Base-by-base conservation (phyloP, 2,888 invertebrate genomes). In the Pardosa pseudoannulata region DNA sequence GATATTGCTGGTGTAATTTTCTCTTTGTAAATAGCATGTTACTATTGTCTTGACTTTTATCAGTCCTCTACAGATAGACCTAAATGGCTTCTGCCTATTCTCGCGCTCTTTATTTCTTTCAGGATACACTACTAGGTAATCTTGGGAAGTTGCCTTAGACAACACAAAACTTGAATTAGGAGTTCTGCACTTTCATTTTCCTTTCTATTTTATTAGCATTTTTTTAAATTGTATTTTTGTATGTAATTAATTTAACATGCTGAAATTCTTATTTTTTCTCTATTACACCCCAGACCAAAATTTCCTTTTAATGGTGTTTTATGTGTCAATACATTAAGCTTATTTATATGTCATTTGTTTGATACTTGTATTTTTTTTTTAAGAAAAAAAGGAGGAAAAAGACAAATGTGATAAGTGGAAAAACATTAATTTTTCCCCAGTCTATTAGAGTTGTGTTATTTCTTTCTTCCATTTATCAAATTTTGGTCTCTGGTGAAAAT, bases 1-100 rank as follows among this genome's bases (percentile, higher is more conserved):
- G 81, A 67, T 87, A 32, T 32, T 39, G 46, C 80, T 79, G 79
- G 79, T 76, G 71, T 80, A 80, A 87, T 80, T 79, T 87, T 50
- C 80, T 80, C 87, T 87, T 39, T 87, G 87, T 87, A 87, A 80
- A 87, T 87, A 87, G 79, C 72, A 76, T 76, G 75, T 76, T 87
- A 87, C 80, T 65, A 87, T 78, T 75, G 41, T 87, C 68, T 87
- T 56, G 29, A 79, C 68, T 62, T 86, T 79, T 86, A 79, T 74
- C 78, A 75, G 72, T 85, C 72, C 78, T 78, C 73, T 76, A 50
- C 36, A 79, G 67, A 72, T 85, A 76, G 76, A 65, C 76, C 32
- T 70, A 64, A 46, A 82, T 41, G 62, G 75, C 81, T 82, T 67
- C 70, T 75, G 74, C 68, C 81, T 31, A 70, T 70, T 74, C 73